Evolutionary conservation across 2,888 invertebrate species (phyloP), one percentile per base, ranked within the genome.

Genomic region (Habrosyne pyritoides): DNA sequence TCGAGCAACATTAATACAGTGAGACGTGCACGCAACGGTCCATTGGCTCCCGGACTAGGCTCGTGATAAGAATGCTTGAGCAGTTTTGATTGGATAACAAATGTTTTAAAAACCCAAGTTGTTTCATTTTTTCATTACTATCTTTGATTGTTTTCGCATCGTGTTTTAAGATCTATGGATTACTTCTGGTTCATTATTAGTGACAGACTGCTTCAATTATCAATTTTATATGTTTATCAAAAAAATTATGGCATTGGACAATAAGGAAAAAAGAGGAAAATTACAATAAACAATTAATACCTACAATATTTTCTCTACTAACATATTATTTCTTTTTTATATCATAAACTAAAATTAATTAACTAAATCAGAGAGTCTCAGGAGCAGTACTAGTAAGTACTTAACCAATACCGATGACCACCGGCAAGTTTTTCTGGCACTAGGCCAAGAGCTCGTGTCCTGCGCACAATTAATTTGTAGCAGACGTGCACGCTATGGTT

Each of bases 51-150:
- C 59, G 54, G 60, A 61, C 64, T 58, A 56, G 58, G 56, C 59
- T 63, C 68, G 67, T 69, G 76, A 72, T 69, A 66, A 62, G 72
- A 76, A 74, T 75, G 63, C 62, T 64, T 53, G 24, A 62, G 47
- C 21, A 14, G 14, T n/a, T 50, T 28, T 55, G 56, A 53, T 56
- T 56, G 58, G 46, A 46, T 46, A 28, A 28, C 51, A 53, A 30
- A 52, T 59, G 52, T 53, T 57, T 59, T 61, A 58, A 59, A 55
- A 55, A 46, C 52, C 53, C 46, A 53, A 54, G 51, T 55, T 30
- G n/a, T 0, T 33, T 12, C n/a, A 28, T 12, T 10, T 12, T 5
- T 30, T 30, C 8, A 10, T 5, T 33, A 33, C 33, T n/a, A n/a
- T 1, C n/a, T 33, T 33, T 33, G n/a, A 4, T n/a, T 33, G 12